Conservation (phyloP, 2,888 invertebrate genomes). For the Galerucella nymphaeae region DNA sequence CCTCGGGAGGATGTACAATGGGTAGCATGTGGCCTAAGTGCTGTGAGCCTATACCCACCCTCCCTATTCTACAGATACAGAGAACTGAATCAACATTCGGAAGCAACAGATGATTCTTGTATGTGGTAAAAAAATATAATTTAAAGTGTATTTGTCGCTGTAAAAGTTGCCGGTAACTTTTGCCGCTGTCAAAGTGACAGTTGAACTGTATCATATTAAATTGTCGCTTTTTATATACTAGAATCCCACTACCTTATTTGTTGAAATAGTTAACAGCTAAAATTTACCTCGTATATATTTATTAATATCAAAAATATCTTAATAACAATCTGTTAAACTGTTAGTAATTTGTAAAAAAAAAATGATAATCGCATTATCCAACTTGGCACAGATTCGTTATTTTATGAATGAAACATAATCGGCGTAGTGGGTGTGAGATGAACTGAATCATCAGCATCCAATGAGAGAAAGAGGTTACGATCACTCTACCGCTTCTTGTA, state of each 20-base stretch:
- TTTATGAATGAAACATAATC: constrained; percentile 45
- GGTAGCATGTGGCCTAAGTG: no score
- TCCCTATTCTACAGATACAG: no score
- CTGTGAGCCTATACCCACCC: no score
- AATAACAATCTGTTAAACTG: background rate
- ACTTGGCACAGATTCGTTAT: constrained; percentile 46
- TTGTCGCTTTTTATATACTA: no score
- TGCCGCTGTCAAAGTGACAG: no score
- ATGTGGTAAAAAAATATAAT: no score
- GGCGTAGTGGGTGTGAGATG: constrained; percentile 39
- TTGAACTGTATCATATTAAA: no score
- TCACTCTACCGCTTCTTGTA: constrained; percentile 10
- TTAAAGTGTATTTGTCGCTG: no score
- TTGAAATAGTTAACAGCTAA: background rate
- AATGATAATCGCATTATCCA: constrained; percentile 24
- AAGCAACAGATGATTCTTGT: no score
- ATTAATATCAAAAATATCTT: background rate
- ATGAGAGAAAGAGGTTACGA: constrained; percentile 13
- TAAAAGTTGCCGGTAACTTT: no score
- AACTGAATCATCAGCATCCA: constrained; percentile 33
- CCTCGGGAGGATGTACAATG: no score
- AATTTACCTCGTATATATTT: background rate
- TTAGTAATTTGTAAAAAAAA: background rate
- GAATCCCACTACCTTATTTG: background rate
- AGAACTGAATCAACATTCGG: no score